Evolutionary conservation across 2,797 vertebrate species (phyloP).

Genomic region (Miichthys miiuy): DNA sequence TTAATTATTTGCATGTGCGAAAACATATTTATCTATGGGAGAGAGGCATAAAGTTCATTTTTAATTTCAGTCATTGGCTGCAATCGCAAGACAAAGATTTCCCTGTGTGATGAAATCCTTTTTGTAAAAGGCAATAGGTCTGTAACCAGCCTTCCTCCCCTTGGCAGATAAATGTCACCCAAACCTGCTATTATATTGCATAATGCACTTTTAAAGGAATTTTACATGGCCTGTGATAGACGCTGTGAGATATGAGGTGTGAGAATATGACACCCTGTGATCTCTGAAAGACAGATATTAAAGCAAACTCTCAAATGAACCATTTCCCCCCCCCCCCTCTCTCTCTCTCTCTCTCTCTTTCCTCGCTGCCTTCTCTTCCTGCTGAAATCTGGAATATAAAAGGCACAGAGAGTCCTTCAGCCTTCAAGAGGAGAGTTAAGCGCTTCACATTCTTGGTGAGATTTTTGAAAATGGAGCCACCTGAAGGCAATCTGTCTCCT

Average conservation of each 20-base stretch:
- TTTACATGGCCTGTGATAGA: conserved; percentile 79
- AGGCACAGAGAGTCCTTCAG: conserved; percentile 79
- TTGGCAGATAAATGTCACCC: conserved; percentile 74
- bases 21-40: conserved; percentile 32
- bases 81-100: conserved; percentile 60
- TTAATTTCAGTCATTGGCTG: conserved; percentile 64
- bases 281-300: conserved; percentile 84
- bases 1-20: conserved; percentile 36
- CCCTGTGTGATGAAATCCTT: conserved; percentile 75
- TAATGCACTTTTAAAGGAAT: conserved; percentile 83
- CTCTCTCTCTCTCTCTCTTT: not conserved
- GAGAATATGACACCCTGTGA: conserved; percentile 82
- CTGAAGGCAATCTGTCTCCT: conserved; percentile 83
- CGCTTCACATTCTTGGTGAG: conserved; percentile 67
- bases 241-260: conserved; percentile 75
- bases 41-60: conserved; percentile 53
- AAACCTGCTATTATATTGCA: conserved; percentile 80
- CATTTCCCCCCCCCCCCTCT: conserved; percentile 11
- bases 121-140: conserved; percentile 77
- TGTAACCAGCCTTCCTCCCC: conserved; percentile 67
- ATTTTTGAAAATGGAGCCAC: conserved; percentile 78
- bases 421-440: conserved; percentile 85
- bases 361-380: conserved; percentile 50
- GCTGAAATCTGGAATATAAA: conserved; percentile 79
- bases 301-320: conserved; percentile 82